Evolutionary conservation across 1,140 invertebrate genomes (phyloP), one percentile per base, ranked within the genome.

Genomic region (Drosophila ironensis): DNA sequence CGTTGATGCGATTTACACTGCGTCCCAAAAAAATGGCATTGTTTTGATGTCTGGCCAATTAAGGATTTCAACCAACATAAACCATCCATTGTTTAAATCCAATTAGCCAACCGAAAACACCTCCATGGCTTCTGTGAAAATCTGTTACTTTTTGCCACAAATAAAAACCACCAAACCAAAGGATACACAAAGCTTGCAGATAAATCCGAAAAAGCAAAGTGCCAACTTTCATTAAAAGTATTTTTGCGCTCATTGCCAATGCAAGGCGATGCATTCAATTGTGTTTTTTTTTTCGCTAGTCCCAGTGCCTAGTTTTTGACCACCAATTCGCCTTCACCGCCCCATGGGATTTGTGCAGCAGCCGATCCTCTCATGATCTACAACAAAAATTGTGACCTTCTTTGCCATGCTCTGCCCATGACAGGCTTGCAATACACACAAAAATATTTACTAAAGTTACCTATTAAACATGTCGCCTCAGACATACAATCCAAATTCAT

Each of bases 211-310:
- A 78, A 86, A 80, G 71, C 70, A 72, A 86, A 84, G 80, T 84
- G 80, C 80, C 80, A 80, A 84, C 80, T 84, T 84, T 84, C 80
- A 84, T 84, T 84, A 86, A 84, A 84, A 84, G 74, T 84, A 84
- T 84, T 84, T 84, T 72, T 86, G 46, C 48, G 77, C 77, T 82
- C 77, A 82, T 76, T 82, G 77, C 61, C 56, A 82, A 69, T 82
- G 71, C 72, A 60, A 72, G 50, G 19, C 19, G 38, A 59, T 70
- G 80, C 70, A 80, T 84, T 86, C 80, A 86, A 86, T 84, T 78
- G 80, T 86, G 51, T 68, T 27, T 30, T 53, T 33, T 12, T 33
- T 33, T 33, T 6, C n/a, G 28, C 44, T 48, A 41, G 71, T 74
- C 60, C 4, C 51, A 74, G 52, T 42, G 45, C 59, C 66, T 44